A percentile compares a stretch with the other conserved stretches of the same genome.
Conservation (phyloP, 2,888 invertebrate species). For the Troides helena region DNA sequence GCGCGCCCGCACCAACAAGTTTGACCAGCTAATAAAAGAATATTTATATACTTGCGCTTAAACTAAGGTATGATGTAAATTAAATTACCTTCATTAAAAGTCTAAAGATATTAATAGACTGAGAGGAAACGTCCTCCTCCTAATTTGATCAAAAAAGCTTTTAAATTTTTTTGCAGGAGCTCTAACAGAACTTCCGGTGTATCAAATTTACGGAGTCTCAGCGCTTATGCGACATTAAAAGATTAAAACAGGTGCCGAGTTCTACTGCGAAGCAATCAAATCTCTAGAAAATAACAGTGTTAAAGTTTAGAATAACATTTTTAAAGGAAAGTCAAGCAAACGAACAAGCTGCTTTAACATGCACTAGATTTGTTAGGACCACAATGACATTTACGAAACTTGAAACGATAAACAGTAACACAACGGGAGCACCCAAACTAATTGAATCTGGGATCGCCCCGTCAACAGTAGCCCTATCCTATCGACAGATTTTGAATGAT, state of each 20-base stretch:
- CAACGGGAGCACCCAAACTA: too few relatives aligned
- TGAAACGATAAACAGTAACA: too few relatives aligned
- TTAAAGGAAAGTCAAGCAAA: too few relatives aligned
- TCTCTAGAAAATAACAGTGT: background rate
- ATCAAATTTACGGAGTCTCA: constrained; percentile 5
- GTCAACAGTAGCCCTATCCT: background rate
- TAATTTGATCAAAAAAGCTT: constrained; percentile 6
- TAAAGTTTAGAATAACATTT: too few relatives aligned
- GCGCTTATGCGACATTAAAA: constrained; percentile 1
- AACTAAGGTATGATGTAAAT: background rate
- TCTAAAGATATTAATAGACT: background rate
- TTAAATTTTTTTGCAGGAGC: constrained; percentile 6
- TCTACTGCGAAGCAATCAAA: background rate
- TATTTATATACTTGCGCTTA: too few relatives aligned
- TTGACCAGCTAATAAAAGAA: too few relatives aligned
- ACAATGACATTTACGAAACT: too few relatives aligned
- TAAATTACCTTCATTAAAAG: background rate
- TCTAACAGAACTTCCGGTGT: background rate
- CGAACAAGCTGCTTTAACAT: too few relatives aligned
- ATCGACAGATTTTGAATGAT: background rate
- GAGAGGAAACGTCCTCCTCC: background rate
- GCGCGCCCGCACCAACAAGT: too few relatives aligned
- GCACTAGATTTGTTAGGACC: too few relatives aligned
- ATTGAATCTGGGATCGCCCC: background rate
- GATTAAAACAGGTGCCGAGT: background rate